Conservation (phyloP, 1,140 invertebrate species). For the Chironomus tepperi region DNA sequence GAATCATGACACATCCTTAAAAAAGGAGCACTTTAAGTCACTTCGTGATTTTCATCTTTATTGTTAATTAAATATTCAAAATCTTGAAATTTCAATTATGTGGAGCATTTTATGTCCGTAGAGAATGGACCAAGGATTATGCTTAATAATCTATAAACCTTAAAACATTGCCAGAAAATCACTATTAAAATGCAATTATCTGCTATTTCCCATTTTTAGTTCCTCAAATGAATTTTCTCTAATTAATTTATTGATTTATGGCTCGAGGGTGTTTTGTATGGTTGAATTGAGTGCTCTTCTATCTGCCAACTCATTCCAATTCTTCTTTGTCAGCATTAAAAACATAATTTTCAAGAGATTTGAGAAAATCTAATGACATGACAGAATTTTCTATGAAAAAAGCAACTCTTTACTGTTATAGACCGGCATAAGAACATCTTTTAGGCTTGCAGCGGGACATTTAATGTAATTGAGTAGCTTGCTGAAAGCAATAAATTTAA, state of each 20-base stretch:
- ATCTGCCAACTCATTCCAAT: neutral
- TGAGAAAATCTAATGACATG: neutral
- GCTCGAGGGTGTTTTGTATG: constrained; percentile 5
- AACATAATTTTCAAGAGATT: neutral
- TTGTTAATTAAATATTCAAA: no score
- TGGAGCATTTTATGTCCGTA: no score
- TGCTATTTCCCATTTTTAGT: neutral
- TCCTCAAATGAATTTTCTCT: neutral
- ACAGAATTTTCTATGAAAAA: no score
- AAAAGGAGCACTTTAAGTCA: no score
- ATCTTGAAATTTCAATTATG: no score
- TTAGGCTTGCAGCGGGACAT: no score
- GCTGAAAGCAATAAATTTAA: no score
- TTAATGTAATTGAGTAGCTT: no score
- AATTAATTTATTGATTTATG: constrained; percentile 10
- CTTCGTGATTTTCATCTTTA: no score
- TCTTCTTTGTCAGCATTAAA: neutral
- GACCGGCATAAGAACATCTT: no score
- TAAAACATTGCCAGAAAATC: neutral
- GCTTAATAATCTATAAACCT: neutral
- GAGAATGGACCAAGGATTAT: neutral
- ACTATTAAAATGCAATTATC: neutral
- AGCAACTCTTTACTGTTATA: no score
- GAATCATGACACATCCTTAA: no score
- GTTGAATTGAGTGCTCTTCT: neutral